phyloP scores from a whole-genome alignment of 2,113 vertebrate genomes.

The Ginglymostoma cirratum region DNA sequence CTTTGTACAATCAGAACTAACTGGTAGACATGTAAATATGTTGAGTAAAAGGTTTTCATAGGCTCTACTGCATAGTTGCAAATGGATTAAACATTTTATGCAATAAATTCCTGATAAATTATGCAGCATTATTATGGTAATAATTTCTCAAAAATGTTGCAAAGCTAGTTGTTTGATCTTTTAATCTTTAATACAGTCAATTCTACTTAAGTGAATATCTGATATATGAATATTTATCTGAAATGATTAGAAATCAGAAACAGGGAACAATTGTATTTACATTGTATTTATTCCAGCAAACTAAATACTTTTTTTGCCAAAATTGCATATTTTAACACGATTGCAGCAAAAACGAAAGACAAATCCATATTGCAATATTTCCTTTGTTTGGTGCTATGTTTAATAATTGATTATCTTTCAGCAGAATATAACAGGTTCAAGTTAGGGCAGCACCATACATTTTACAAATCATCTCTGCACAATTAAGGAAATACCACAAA shows the following conservation, averaged over 20 bases:
- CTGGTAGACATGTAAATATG: background rate
- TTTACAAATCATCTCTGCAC: background rate
- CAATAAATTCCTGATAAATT: conserved; percentile 31
- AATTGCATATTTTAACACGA: background rate
- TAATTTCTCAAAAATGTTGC: conserved; percentile 16
- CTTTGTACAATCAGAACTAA: background rate
- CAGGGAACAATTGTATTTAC: background rate
- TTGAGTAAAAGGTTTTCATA: background rate
- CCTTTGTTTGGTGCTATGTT: conserved; percentile 26
- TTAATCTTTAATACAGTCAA: conserved; percentile 31
- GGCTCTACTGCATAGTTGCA: background rate
- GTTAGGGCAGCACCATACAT: background rate
- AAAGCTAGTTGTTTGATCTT: conserved; percentile 28
- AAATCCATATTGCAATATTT: conserved; percentile 22
- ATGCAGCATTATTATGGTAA: conserved; percentile 29
- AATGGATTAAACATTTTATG: conserved; percentile 24
- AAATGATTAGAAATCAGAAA: conserved; percentile 27
- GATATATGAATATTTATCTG: conserved; percentile 29
- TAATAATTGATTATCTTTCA: conserved; percentile 24
- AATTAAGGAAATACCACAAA: conserved; percentile 11
- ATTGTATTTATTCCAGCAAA: background rate
- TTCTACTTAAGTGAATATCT: conserved; percentile 32
- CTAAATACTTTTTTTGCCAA: conserved; percentile 10
- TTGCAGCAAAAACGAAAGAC: background rate
- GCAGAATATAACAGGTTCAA: conserved; percentile 7